Evolutionary conservation across 2,797 vertebrate genomes (phyloP).

Genomic region (Lacerta agilis): DNA sequence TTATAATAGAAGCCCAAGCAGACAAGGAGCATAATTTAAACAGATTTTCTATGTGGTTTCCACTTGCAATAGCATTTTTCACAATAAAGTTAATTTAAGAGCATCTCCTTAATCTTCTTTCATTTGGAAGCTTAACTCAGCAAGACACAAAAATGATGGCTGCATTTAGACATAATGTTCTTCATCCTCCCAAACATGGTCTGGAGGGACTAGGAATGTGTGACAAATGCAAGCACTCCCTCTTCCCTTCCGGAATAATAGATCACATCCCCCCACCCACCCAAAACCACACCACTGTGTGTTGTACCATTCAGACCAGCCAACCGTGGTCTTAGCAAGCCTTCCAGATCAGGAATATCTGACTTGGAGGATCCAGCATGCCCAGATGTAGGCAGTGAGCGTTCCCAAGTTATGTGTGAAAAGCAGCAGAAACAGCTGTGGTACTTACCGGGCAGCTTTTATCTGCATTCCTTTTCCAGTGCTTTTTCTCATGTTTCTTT

Average conservation of each 20-base stretch:
- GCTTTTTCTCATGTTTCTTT: slow-evolving; percentile 89
- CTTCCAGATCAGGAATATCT: neutral
- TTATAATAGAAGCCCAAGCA: slow-evolving; percentile 27
- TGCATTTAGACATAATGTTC: neutral
- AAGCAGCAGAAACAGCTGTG: slow-evolving; percentile 1
- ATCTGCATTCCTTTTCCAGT: slow-evolving; percentile 91
- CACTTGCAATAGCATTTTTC: slow-evolving; percentile 6
- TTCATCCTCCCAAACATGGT: neutral
- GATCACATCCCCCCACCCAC: neutral
- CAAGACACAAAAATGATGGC: neutral
- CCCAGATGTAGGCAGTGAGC: neutral
- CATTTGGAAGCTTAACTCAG: neutral
- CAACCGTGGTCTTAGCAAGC: neutral
- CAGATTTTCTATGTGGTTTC: neutral
- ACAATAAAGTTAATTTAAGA: neutral
- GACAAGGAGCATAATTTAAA: slow-evolving; percentile 4
- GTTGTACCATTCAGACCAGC: neutral
- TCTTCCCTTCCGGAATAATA: neutral
- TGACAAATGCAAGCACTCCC: neutral
- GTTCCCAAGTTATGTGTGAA: neutral
- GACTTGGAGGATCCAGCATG: neutral
- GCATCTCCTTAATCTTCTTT: neutral
- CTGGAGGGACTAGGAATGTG: neutral
- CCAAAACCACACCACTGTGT: neutral
- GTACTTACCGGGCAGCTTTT: slow-evolving; percentile 86